A percentile compares a stretch with the other conserved stretches of the same genome.
Conservation (phyloP, 2,113 vertebrate genomes). For the sheep (Ovis aries) region DNA sequence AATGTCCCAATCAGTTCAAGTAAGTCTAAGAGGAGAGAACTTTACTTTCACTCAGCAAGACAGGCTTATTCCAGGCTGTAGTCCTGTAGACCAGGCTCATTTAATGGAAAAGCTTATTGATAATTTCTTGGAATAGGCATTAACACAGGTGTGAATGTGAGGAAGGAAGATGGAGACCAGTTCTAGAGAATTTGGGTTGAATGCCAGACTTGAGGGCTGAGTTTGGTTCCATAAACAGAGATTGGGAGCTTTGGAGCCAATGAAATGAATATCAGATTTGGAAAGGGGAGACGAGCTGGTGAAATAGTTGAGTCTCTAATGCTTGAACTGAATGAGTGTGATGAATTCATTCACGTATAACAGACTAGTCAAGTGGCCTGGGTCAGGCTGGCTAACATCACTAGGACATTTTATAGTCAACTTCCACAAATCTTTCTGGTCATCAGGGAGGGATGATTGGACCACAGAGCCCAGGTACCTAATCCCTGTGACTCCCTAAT, state of each 20-base stretch:
- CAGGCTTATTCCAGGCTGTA: background rate
- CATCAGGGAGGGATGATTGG: background rate
- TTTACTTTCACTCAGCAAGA: background rate
- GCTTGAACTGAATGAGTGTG: background rate
- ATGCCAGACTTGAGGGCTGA: background rate
- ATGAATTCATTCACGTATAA: background rate
- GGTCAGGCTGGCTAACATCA: background rate
- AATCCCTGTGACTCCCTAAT: background rate
- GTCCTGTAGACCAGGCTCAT: background rate
- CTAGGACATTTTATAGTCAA: background rate
- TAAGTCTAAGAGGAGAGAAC: background rate
- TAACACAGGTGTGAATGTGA: background rate
- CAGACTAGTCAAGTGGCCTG: too few relatives aligned
- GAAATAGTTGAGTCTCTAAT: background rate
- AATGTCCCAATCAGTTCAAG: background rate
- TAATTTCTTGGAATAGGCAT: background rate
- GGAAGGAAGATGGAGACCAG: background rate
- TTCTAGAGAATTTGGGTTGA: background rate
- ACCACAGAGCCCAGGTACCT: background rate
- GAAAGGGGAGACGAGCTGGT: background rate
- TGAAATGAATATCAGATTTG: background rate
- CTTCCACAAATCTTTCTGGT: slow-evolving; percentile 1
- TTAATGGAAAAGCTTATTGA: background rate
- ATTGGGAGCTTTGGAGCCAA: background rate
- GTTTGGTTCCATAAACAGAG: background rate